Evolutionary conservation across 1,140 invertebrate species (phyloP).

Genomic region (Tetragonula clypearis): DNA sequence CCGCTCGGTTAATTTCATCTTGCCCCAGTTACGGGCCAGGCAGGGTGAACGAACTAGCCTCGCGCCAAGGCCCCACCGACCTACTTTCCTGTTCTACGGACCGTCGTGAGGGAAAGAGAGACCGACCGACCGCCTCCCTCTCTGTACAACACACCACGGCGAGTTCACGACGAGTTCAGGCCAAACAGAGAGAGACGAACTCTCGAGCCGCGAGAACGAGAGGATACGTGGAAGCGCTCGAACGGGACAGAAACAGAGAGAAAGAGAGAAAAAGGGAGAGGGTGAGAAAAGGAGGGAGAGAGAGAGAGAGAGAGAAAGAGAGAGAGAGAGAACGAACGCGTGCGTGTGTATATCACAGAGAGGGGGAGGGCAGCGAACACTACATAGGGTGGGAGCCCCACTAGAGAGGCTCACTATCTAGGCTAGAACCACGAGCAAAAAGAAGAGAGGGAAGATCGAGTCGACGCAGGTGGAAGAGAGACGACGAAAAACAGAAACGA

Average conservation of each 20-base stretch:
- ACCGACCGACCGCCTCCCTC: conserved; percentile 35
- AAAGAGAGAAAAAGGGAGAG: neutral
- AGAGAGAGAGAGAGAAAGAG: neutral
- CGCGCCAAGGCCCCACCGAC: conserved; percentile 82
- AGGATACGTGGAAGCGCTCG: conserved; percentile 25
- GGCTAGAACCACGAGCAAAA: conserved; percentile 65
- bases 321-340: neutral
- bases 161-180: conserved; percentile 50
- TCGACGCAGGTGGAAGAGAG: conserved; percentile 28
- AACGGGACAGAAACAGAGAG: conserved; percentile 27
- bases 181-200: conserved; percentile 19
- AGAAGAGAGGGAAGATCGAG: conserved; percentile 57
- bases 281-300: neutral
- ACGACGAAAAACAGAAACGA: neutral
- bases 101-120: conserved; percentile 48
- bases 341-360: neutral
- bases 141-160: conserved; percentile 9
- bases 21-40: conserved; percentile 82
- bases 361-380: conserved; percentile 21
- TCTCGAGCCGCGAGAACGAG: conserved; percentile 29
- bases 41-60: conserved; percentile 82
- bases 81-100: conserved; percentile 76
- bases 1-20: conserved; percentile 82
- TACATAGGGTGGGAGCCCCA: conserved; percentile 59
- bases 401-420: conserved; percentile 69